Evolutionary conservation across 2,113 vertebrate species (phyloP), one percentile per base, ranked within the genome.

Genomic region (Amphilophus citrinellus): DNA sequence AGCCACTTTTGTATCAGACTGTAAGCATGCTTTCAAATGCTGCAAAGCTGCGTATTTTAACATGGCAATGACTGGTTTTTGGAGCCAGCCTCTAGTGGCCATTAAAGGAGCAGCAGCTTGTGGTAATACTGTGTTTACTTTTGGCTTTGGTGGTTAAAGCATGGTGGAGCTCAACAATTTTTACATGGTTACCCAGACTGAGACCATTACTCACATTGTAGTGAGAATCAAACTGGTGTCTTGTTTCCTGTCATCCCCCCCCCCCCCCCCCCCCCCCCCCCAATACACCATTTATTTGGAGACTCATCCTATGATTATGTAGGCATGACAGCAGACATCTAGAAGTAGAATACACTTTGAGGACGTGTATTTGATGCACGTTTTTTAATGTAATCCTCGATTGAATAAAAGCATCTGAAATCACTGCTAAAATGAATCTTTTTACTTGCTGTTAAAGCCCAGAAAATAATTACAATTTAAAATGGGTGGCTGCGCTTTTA

Each of bases 321-420:
- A 53, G 30, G 47, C 66, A 73, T 73, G 47, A 73, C 66, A 53
- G 66, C 15, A 50, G 14, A 15, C 14, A 17, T 17, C 4, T 50
- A 50, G 15, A 50, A 50, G 15, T 17, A 17, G 15, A 4, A 14
- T 50, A 20, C 24, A 53, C 66, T 53, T 32, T 53, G 66, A 73
- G 6, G 24, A 53, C 53, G 17, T 10, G 1, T 53, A 73, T 27
- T 2, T 47, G 17, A 73, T 73, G 32, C 30, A 22, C 6, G 7
- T 22, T 65, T n/a, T 56, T 37, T 63, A 13, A 63, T 63, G 35
- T 22, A 39, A 65, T 11, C 66, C 50, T 8, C 30, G 32, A 2
- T 24, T 24, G 18, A 71, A 71, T 71, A 71, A 73, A 73, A 53
- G 27, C 27, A 73, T 73, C 66, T 53, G 44, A 17, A 53, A 71